Base-by-base conservation (phyloP, 2,797 vertebrate species). In the Echiichthys vipera region DNA sequence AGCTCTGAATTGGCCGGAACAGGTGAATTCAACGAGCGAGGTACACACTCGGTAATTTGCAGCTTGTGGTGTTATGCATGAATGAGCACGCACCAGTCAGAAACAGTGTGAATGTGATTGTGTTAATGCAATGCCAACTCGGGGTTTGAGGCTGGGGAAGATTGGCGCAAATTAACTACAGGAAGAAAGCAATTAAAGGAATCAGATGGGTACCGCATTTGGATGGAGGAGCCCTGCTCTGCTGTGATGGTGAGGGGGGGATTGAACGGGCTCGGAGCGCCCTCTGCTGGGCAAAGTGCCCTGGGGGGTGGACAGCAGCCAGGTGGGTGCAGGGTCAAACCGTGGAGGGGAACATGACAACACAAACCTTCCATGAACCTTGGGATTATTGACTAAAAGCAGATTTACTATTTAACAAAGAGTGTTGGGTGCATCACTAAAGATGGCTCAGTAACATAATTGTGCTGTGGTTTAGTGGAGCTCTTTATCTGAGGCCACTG, bases 101-200 rank as follows among this genome's bases (percentile, higher is more conserved):
- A 54, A 32, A 13, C 3, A 27, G 55, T 9, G 10, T 2, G 32
- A 14, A 13, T 36, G 34, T 2, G 53, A 14, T 7, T 12, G 34
- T 5, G 25, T 5, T 14, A 45, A 2, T 18, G 27, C 14, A 27
- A 17, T 27, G 39, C 7, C n/a, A 30, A 32, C 32, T 68, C 20
- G 10, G 1, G 12, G 27, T 61, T 73, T 42, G 10, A 77, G 20
- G 51, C 69, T 30, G 78, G 69, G 61, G n/a, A 46, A 77, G 71
- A 84, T 84, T 85, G 87, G 70, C 76, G 83, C 65, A 82, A 89
- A 86, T 90, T 89, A 89, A 85, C 67, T 42, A 22, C 77, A 84
- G 88, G 84, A 88, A 89, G 88, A 81, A 88, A 84, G 81, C 77
- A 89, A 88, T 92, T 89, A 88, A 75, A 86, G 71, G 75, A 68